Evolutionary conservation across 2,888 invertebrate species (phyloP).

Genomic region (Drosophila recens): DNA sequence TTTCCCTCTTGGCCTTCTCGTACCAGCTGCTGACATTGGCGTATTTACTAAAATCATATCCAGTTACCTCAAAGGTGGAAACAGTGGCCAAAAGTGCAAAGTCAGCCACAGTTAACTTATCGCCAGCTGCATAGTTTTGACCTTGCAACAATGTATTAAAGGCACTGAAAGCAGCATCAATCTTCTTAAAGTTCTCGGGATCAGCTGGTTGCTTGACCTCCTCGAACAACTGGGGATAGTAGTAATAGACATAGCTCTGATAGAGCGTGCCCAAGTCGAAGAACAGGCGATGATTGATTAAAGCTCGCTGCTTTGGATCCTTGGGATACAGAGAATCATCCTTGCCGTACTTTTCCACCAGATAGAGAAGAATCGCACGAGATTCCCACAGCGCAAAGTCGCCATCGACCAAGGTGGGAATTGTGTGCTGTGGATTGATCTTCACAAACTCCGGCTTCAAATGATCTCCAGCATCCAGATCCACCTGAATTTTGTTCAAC

Average conservation of each 20-base stretch:
- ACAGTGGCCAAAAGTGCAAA: constrained; percentile 89
- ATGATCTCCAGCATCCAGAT: constrained; percentile 88
- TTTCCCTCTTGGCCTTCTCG: constrained; percentile 86
- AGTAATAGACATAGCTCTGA: constrained; percentile 89
- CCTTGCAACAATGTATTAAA: constrained; percentile 90
- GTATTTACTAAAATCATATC: constrained; percentile 89
- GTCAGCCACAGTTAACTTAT: constrained; percentile 91
- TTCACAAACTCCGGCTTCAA: constrained; percentile 89
- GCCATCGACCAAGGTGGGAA: constrained; percentile 93
- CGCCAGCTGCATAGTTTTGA: constrained; percentile 90
- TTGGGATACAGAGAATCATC: constrained; percentile 91
- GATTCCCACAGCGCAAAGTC: constrained; percentile 93
- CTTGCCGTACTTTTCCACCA: constrained; percentile 92
- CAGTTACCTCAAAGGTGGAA: constrained; percentile 89
- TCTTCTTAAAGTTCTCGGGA: constrained; percentile 88
- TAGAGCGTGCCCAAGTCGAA: constrained; percentile 93
- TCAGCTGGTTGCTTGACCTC: constrained; percentile 87
- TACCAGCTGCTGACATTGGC: constrained; percentile 89
- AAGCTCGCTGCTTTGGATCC: constrained; percentile 90
- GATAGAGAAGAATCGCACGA: constrained; percentile 91
- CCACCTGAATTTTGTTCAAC: constrained; percentile 87
- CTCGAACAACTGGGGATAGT: constrained; percentile 88
- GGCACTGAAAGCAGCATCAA: constrained; percentile 89
- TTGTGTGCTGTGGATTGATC: constrained; percentile 93
- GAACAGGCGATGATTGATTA: constrained; percentile 91